A percentile compares a stretch with the other conserved stretches of the same genome.
These are phyloP conservation scores for Sus cebifrons DNA, from an alignment of 2,797 vertebrate genomes.

Conservation along the genomic window DNA sequence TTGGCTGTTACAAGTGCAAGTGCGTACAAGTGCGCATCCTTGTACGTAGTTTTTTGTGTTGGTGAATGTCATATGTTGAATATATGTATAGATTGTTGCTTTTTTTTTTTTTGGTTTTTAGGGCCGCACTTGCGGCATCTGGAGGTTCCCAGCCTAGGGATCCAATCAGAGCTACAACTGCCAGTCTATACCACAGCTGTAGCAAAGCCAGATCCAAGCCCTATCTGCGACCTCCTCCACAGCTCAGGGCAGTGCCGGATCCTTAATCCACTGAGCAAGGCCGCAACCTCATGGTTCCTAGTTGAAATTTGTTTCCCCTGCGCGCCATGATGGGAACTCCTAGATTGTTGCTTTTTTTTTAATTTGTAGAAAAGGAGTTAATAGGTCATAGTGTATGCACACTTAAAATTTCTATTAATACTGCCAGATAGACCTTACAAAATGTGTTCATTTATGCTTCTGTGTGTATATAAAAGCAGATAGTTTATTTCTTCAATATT, in stretches of 20 bases:
- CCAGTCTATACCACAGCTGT: no score
- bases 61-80: neutral
- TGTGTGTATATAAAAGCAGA: neutral
- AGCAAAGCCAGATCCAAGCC: no score
- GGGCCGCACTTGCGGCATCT: no score
- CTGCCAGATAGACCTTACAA: neutral
- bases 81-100: neutral
- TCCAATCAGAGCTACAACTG: no score
- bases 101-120: neutral
- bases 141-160: no score
- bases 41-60: neutral
- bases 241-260: no score
- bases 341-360: neutral
- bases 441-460: conserved; percentile 32
- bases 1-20: neutral
- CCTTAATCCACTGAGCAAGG: no score
- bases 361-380: neutral
- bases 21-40: neutral
- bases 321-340: no score
- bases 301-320: no score
- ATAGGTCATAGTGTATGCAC: neutral
- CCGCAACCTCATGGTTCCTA: no score
- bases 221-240: no score
- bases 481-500: conserved; percentile 19
- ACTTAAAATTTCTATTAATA: neutral